Conservation (phyloP, 2,113 vertebrate genomes). For the Glaucidium brasilianum region DNA sequence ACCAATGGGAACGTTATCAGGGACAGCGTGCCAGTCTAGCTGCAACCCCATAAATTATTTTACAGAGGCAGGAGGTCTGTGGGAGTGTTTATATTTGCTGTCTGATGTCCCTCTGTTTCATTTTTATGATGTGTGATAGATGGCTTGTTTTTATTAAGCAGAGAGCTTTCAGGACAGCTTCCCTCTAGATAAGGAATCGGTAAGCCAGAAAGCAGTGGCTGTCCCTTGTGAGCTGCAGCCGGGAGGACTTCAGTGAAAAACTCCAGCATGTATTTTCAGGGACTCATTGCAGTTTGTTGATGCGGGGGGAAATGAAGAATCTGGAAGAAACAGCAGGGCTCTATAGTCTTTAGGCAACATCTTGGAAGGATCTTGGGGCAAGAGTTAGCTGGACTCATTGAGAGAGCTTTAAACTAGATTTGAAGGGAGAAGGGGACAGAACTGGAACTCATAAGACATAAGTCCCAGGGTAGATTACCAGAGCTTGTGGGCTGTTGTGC, state of each 20-base stretch:
- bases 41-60: neutral
- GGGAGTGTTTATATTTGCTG: slow-evolving; percentile 16
- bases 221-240: neutral
- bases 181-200: neutral
- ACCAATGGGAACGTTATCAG: neutral
- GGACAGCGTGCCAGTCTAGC: neutral
- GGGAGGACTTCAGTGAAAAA: neutral
- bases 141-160: neutral
- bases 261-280: neutral
- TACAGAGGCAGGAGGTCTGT: neutral
- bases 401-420: too few species aligned
- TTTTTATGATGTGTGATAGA: slow-evolving; percentile 15
- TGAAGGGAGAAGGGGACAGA: too few species aligned
- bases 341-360: neutral
- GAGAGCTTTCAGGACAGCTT: neutral
- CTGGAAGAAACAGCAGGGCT: neutral
- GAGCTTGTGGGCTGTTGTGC: too few species aligned
- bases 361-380: too few species aligned
- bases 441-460: too few species aligned
- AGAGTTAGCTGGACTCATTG: too few species aligned
- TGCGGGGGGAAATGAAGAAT: neutral
- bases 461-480: too few species aligned
- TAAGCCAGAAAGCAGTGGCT: neutral
- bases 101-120: neutral
- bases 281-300: neutral